Percentiles rank a stretch among this genome's conserved stretches.
Conservation (phyloP, 2,888 invertebrate genomes). For the Ectemnius lituratus region DNA sequence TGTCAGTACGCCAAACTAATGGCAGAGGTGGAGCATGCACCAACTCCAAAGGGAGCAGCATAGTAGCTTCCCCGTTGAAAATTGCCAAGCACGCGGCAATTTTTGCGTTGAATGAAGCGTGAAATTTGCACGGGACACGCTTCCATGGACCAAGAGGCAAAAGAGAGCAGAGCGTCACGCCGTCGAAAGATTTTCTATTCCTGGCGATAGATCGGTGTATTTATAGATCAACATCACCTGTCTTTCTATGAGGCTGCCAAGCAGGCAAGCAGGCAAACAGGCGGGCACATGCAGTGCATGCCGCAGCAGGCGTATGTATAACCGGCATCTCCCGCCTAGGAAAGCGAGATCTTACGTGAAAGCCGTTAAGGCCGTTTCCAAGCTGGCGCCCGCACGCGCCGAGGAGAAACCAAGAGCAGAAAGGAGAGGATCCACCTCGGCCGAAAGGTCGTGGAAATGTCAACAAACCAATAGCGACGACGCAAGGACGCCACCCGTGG, state of each 20-base stretch:
- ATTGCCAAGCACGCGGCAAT: slow-evolving; percentile 11
- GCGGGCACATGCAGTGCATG: slow-evolving; percentile 18
- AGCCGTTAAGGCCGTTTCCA: slow-evolving; percentile 61
- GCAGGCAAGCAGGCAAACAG: not conserved
- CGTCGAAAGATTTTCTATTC: slow-evolving; percentile 54
- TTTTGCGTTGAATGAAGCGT: slow-evolving; percentile 19
- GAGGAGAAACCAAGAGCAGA: slow-evolving; percentile 52
- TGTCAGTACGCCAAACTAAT: slow-evolving; percentile 6
- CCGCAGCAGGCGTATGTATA: no score
- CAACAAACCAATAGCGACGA: slow-evolving; percentile 47
- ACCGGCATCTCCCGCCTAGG: slow-evolving; percentile 42
- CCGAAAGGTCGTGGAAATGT: slow-evolving; percentile 65
- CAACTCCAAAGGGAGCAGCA: no score
- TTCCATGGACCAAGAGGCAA: not conserved
- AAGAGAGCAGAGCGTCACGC: slow-evolving; percentile 23
- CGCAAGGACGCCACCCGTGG: slow-evolving; percentile 46
- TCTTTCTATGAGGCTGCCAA: slow-evolving; percentile 21
- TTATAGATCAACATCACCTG: slow-evolving; percentile 47
- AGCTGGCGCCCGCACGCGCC: slow-evolving; percentile 30
- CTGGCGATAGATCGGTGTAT: slow-evolving; percentile 45
- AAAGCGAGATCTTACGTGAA: slow-evolving; percentile 60
- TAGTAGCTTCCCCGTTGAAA: no score
- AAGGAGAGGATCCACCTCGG: slow-evolving; percentile 45
- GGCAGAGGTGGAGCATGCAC: not conserved
- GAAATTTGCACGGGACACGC: slow-evolving; percentile 8